Evolutionary conservation across 2,888 invertebrate genomes (phyloP).

Genomic region (Onthophagus sagittarius): DNA sequence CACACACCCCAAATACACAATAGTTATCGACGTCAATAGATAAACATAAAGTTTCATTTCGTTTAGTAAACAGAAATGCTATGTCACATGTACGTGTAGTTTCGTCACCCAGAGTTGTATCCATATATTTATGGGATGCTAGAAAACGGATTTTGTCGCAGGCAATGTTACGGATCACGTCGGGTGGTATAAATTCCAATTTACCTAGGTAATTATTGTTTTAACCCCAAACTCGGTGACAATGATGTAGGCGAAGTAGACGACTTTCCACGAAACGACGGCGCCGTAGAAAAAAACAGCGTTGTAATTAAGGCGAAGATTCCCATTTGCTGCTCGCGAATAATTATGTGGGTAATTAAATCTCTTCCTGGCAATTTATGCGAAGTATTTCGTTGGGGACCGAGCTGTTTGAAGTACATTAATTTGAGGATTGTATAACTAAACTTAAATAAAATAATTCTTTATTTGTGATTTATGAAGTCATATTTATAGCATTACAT

Average conservation of each 20-base stretch:
- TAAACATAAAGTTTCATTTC: not conserved
- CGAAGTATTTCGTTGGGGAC: not conserved
- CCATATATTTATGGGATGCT: not conserved
- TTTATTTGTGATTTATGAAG: no score
- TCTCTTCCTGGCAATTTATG: not conserved
- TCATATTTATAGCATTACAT: no score
- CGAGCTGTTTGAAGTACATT: not conserved
- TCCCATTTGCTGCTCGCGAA: not conserved
- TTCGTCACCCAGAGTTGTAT: not conserved
- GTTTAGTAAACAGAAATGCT: not conserved
- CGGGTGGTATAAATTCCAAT: conserved; percentile 7
- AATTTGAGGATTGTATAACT: no score
- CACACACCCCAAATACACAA: not conserved
- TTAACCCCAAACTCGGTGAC: not conserved
- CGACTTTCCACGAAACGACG: not conserved
- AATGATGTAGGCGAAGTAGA: not conserved
- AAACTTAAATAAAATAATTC: no score
- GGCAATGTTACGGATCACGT: conserved; percentile 1
- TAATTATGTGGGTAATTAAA: not conserved
- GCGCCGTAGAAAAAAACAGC: not conserved
- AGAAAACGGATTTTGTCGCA: not conserved
- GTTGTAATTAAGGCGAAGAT: not conserved
- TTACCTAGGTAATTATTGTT: conserved; percentile 5
- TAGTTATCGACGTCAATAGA: not conserved
- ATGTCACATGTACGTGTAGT: not conserved